Base-by-base conservation (phyloP, 2,888 invertebrate genomes). In the Agrochola lota region DNA sequence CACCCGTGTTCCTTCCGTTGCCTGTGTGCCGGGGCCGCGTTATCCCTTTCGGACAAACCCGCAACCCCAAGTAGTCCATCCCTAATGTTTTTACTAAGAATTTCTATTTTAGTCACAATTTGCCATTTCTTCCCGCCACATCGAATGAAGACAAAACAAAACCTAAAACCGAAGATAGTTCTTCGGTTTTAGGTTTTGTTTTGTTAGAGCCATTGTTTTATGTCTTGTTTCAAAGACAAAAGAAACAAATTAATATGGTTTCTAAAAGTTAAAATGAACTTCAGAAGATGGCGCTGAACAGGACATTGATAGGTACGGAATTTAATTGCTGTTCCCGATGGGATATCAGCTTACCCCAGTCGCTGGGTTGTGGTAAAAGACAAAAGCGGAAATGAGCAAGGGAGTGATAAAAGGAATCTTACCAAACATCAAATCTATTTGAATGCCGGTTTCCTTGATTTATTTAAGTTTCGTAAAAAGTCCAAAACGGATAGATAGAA, bases 251-350 rank as follows among this genome's bases (percentile, higher is more conserved):
- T 72, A 78, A 64, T 83, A 73, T 67, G 55, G 62, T 69, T 62
- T 52, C 49, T 62, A 11, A 71, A 80, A 80, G 78, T 78, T 80
- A 55, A 66, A 85, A 76, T 67, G 68, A 84, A 83, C 81, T 81
- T 57, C 43, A 66, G 46, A 71, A 73, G 74, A 75, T 81, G 75
- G 77, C 55, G 69, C 75, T 74, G 71, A 78, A 73, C 74, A 60
- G 79, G 80, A 80, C 84, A 86, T 76, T 86, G 88, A 87, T 86
- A 79, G 79, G 81, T 76, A 63, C 52, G 88, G 90, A 92, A 92
- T 93, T 93, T 94, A 93, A 94, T 94, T 94, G 92, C 88, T 89
- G 89, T 85, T 89, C 87, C 84, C 85, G 83, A 85, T 86, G 83
- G 86, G 90, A 91, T 93, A 94, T 94, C 93, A 92, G 90, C 90